Percentiles rank a stretch among this genome's conserved stretches.
phyloP scores from a whole-genome alignment of 2,888 invertebrate species.

The Drosophila leonis region DNA sequence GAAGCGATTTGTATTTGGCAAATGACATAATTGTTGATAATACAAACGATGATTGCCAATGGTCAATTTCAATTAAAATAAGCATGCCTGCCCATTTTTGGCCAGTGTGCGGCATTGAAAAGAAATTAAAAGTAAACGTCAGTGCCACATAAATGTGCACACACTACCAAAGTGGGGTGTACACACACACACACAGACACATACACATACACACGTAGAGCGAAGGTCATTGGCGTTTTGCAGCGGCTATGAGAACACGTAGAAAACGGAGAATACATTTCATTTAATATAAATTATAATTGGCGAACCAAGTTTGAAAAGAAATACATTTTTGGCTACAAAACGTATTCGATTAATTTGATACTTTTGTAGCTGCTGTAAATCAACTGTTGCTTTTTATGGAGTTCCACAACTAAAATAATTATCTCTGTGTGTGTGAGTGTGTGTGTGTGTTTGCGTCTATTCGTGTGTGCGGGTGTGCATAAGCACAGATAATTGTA shows the following conservation, averaged over 20 bases:
- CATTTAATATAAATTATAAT: slow-evolving; percentile 68
- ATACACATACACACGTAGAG: slow-evolving; percentile 28
- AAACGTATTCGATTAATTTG: slow-evolving; percentile 38
- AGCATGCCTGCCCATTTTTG: slow-evolving; percentile 69
- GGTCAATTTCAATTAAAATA: slow-evolving; percentile 65
- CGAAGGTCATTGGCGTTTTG: slow-evolving; percentile 64
- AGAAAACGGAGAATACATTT: slow-evolving; percentile 48
- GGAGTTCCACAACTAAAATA: slow-evolving; percentile 39
- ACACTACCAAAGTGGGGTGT: slow-evolving; percentile 51
- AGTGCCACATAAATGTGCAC: slow-evolving; percentile 53
- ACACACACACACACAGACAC: slow-evolving; percentile 27
- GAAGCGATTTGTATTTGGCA: slow-evolving; percentile 46
- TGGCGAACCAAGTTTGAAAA: slow-evolving; percentile 62
- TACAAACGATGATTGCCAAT: slow-evolving; percentile 49
- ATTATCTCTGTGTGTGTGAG: background rate
- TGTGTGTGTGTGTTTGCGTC: slow-evolving; percentile 6
- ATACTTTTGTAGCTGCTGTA: slow-evolving; percentile 37
- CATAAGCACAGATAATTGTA: slow-evolving; percentile 51
- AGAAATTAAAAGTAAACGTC: slow-evolving; percentile 83
- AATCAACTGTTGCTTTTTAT: slow-evolving; percentile 54
- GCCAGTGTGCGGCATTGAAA: slow-evolving; percentile 79
- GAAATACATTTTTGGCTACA: slow-evolving; percentile 57
- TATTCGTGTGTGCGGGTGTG: slow-evolving; percentile 34
- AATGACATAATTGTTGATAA: slow-evolving; percentile 77
- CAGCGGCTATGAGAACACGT: slow-evolving; percentile 53